These are phyloP conservation scores for Trachythela sp. DNA, from an alignment of 64 coral and sea anemone genomes.

Conservation along the genomic window DNA sequence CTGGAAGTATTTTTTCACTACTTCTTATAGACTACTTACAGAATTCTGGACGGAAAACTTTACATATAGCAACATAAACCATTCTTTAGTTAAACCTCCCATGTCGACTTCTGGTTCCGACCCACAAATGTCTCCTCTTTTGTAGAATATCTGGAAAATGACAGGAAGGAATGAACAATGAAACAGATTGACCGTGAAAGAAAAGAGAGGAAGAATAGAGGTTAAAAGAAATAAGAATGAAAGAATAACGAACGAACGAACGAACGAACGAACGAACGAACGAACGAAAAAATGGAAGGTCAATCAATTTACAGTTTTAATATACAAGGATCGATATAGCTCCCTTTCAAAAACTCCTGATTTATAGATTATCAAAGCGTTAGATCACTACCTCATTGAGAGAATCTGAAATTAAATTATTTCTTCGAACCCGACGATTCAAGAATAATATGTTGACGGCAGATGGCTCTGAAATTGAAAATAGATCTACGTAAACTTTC, in stretches of 20 bases:
- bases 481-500: too few relatives aligned
- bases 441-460: conserved; percentile 93
- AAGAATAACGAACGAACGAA: background rate
- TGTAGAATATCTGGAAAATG: conserved; percentile 86
- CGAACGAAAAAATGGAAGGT: too few relatives aligned
- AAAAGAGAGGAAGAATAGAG: background rate
- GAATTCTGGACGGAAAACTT: conserved; percentile 90
- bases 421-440: conserved; percentile 87
- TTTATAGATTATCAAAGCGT: background rate
- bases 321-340: background rate
- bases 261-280: too few relatives aligned
- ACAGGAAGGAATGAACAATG: background rate
- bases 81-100: conserved; percentile 94
- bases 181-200: background rate
- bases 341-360: too few relatives aligned
- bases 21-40: conserved; percentile 24
- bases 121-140: conserved; percentile 91
- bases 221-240: background rate
- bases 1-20: background rate
- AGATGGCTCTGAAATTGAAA: conserved; percentile 61
- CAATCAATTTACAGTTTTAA: too few relatives aligned
- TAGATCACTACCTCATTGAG: conserved; percentile 66
- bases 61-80: conserved; percentile 90
- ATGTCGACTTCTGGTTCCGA: conserved; percentile 95
- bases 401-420: conserved; percentile 82